A percentile compares a stretch with the other conserved stretches of the same genome.
Conservation (phyloP, 2,888 invertebrate species). For the Cosmia trapezina region DNA sequence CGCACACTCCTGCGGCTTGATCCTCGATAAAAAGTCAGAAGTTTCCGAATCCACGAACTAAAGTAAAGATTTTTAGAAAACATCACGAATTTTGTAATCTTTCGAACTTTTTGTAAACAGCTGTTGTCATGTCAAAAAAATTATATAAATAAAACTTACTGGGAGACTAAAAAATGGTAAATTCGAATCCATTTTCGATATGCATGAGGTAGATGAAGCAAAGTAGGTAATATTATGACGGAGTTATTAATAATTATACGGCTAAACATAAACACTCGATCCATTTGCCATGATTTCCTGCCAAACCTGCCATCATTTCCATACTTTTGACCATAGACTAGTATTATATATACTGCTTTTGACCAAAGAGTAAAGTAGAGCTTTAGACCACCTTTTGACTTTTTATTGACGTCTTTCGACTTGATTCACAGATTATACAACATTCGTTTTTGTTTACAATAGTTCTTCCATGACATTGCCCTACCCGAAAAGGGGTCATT, state of each 20-base stretch:
- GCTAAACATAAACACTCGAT: not conserved
- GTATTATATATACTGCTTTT: no score
- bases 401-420: no score
- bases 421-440: no score
- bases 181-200: constrained; percentile 79
- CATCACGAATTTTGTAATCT: not conserved
- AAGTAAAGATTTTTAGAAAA: constrained; percentile 37
- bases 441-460: no score
- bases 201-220: constrained; percentile 26
- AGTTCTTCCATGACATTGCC: no score
- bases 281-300: constrained; percentile 4
- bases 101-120: constrained; percentile 18
- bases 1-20: constrained; percentile 73
- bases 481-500: no score
- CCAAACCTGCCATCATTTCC: no score
- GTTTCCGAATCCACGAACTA: constrained; percentile 83
- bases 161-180: constrained; percentile 84
- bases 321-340: no score
- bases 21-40: constrained; percentile 74
- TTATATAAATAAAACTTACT: constrained; percentile 71
- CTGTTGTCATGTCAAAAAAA: constrained; percentile 14
- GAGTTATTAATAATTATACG: constrained; percentile 15
- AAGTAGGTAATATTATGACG: constrained; percentile 4
- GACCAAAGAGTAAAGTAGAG: no score
- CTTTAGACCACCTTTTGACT: no score